Base-by-base conservation (phyloP, 2,888 invertebrate genomes). In the Strigamia crassipes region DNA sequence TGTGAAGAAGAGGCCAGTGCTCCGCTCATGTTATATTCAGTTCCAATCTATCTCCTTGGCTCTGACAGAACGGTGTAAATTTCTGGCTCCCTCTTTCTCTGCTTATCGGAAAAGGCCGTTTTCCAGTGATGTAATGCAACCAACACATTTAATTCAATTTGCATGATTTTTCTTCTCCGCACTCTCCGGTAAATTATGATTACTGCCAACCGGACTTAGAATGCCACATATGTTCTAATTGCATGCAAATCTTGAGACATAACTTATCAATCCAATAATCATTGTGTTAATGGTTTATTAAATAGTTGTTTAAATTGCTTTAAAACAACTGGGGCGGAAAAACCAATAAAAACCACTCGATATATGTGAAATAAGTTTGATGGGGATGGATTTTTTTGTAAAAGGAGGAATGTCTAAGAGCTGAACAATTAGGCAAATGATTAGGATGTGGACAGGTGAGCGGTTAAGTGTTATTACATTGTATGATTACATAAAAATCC, bases 101-200 rank as follows among this genome's bases (percentile, higher is more conserved):
- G 80, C 51, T 80, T 80, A 61, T 80, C 80, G 51, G 80, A 27
- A 34, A 38, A 78, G 31, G 38, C 80, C 61, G 56, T 12, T 38
- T 80, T 61, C 51, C 79, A 23, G 31, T 81, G 81, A 81, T 77
- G 81, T 81, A 81, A 81, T 81, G 81, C 81, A 81, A 81, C 73
- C 77, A 73, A 81, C 81, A 81, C 81, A 81, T 81, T 81, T 81
- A 81, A 81, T 81, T 81, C 81, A 81, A 81, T 81, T 81, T 81
- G 81, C 73, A 81, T 66, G 81, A 81, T 81, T 81, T 81, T 77
- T 77, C 77, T 73, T 66, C 77, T 21, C 42, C 42, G n/a, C 81
- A 41, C 34, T 46, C 34, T 23, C n/a, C 41, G n/a, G n/a, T 81
- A 81, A 81, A 81, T 81, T 81, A 81, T 41, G 81, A 81, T 81